Evolutionary conservation across 2,888 invertebrate species (phyloP), one percentile per base, ranked within the genome.

Genomic region (Caenorhabditis imperialis): DNA sequence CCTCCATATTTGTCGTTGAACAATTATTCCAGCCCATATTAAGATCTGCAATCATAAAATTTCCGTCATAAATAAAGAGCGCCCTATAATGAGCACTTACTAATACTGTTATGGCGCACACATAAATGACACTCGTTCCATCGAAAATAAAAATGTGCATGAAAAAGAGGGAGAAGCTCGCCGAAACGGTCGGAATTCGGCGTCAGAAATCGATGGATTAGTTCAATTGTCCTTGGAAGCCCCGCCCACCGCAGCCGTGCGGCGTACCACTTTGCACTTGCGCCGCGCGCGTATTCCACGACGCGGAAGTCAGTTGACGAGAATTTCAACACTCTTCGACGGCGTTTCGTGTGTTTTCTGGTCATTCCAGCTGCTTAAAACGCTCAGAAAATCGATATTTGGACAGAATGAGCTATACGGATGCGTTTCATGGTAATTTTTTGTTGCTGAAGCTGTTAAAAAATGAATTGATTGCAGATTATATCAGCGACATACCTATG

Each of bases 1-100:
- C n/a, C 86, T 79, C 27, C 74, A 74, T 16, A 86, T 84, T 60
- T 86, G 86, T 3, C 86, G 78, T 44, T 79, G 73, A 1, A 62
- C 75, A 57, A 83, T 79, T 25, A 83, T 80, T 12, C 44, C 65
- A 33, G 74, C 51, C 45, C 80, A 60, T 37, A 82, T 78, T 22
- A 82, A n/a, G 8, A 79, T 40, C 81, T 82, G 74, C 44, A 82
- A 63, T 22, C 23, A 10, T 27, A 33, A 35, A 44, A 35, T 48
- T 7, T 48, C 48, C 12, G 2, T 18, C 3, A 18, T 5, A 18
- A 18, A 18, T 18, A 3, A 42, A 40, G 20, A 40, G 23, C 2
- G 23, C 27, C 23, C 20, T 57, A 38, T 30, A 22, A 37, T 22
- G 37, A 27, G 25, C 23, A 62, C 51, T 63, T 44, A 78, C 78